Base-by-base conservation (phyloP, 2,113 vertebrate genomes). In the Brachirus orientalis region DNA sequence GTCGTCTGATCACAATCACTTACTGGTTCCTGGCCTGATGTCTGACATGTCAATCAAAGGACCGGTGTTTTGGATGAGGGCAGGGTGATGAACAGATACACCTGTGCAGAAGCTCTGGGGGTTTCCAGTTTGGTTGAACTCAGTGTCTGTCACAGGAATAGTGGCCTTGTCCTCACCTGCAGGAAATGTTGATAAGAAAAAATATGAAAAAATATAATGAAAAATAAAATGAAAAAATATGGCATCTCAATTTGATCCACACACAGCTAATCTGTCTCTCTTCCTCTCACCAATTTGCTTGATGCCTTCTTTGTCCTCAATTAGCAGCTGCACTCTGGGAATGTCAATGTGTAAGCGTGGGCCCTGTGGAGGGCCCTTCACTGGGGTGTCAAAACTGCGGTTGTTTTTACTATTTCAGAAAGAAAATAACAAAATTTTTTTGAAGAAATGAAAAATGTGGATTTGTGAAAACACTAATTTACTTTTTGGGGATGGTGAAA, bases 41-140 rank as follows among this genome's bases (percentile, higher is more conserved):
- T 99, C 98, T 0, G 98, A 99, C 98, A 99, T 99, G 86, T 99
- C 98, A 16, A 99, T 99, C 91, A 99, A 92, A 33, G 98, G 98
- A 4, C 98, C 98, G 0, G 97, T 95, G 93, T 98, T 99, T 91
- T 99, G 98, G 85, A 99, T 97, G 88, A 99, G 95, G 47, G 96
- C 96, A 0, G 96, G 97, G 71, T 98, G 98, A 45, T 99, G 98
- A 77, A 99, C 92, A 0, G 98, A 98, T 52, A 99, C 98, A 0
- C 97, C 97, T 0, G 97, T 97, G 86, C 98, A 99, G 88, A 99
- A 99, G 85, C 96, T 99, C 90, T 99, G 98, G 0, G 98, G 97
- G 79, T 99, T 99, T 71, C 97, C 97, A 0, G 96, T 95, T 87
- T 98, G 97, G 79, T 95, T 98, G 88, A 99, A 99, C 91, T 99